These are phyloP conservation scores for Brachionichthys hirsutus DNA, from an alignment of 2,113 vertebrate species.

Conservation along the genomic window DNA sequence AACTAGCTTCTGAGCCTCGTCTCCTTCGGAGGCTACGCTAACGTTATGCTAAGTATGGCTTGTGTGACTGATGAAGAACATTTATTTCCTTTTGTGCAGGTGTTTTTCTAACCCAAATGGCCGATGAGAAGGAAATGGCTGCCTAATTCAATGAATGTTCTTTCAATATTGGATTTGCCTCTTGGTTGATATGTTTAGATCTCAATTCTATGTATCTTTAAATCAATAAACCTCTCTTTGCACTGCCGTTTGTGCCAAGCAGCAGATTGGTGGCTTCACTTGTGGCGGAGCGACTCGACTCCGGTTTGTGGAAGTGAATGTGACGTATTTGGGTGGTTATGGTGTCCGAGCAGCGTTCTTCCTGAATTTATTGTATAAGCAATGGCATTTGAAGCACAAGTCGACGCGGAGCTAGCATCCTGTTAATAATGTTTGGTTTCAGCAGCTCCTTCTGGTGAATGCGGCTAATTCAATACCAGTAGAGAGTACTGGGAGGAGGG, in stretches of 20 bases:
- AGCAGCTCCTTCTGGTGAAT: slow-evolving; percentile 56
- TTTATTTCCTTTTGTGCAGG: slow-evolving; percentile 25
- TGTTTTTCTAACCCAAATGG: slow-evolving; percentile 44
- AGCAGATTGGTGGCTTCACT: slow-evolving; percentile 36
- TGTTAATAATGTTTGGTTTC: slow-evolving; percentile 68
- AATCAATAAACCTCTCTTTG: slow-evolving; percentile 40
- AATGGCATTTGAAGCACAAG: slow-evolving; percentile 60
- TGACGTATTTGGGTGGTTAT: slow-evolving; percentile 42
- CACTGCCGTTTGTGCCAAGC: slow-evolving; percentile 23
- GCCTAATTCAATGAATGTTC: slow-evolving; percentile 46
- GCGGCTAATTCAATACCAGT: slow-evolving; percentile 67
- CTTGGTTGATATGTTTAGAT: slow-evolving; percentile 40
- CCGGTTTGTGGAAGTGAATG: slow-evolving; percentile 46
- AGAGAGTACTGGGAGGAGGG: slow-evolving; percentile 42
- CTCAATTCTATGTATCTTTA: slow-evolving; percentile 42
- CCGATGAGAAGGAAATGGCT: slow-evolving; percentile 46
- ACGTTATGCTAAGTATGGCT: not conserved
- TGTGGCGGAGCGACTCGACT: not conserved
- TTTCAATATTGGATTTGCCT: slow-evolving; percentile 55
- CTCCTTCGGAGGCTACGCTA: not conserved
- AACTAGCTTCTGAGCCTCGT: not conserved
- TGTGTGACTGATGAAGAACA: not conserved
- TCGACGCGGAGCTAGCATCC: slow-evolving; percentile 59
- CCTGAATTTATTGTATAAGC: slow-evolving; percentile 67
- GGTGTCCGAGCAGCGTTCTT: slow-evolving; percentile 44